Evolutionary conservation across 2,113 vertebrate species (phyloP).

Genomic region (Podarcis cretensis): DNA sequence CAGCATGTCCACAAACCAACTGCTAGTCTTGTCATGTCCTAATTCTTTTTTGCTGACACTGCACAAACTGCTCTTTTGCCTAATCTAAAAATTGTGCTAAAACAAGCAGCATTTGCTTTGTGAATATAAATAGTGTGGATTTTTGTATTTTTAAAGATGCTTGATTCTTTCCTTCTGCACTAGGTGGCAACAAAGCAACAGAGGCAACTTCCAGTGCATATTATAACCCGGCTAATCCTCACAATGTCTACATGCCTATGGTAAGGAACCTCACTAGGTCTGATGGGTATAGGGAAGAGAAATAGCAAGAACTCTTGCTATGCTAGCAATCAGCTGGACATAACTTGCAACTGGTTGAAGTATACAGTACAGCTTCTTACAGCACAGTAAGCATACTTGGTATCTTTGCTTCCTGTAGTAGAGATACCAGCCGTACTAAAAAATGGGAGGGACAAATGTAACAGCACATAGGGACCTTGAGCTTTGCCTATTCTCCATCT

Average conservation of each 20-base stretch:
- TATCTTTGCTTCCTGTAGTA: background rate
- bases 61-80: background rate
- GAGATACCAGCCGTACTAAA: no score
- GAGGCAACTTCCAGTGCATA: constrained; percentile 87
- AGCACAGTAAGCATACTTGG: background rate
- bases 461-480: no score
- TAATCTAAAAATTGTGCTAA: background rate
- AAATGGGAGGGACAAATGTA: no score
- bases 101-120: background rate
- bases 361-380: background rate
- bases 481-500: no score
- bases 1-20: background rate
- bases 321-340: background rate
- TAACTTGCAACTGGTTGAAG: background rate
- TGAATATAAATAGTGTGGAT: background rate
- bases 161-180: background rate
- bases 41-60: background rate
- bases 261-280: constrained; percentile 65
- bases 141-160: background rate
- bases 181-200: constrained; percentile 83
- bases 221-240: constrained; percentile 89
- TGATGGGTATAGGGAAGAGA: no score
- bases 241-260: constrained; percentile 92
- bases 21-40: no score
- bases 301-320: background rate